Base-by-base conservation (phyloP, 1,140 invertebrate genomes). In the Leptonema lineaticorne region DNA sequence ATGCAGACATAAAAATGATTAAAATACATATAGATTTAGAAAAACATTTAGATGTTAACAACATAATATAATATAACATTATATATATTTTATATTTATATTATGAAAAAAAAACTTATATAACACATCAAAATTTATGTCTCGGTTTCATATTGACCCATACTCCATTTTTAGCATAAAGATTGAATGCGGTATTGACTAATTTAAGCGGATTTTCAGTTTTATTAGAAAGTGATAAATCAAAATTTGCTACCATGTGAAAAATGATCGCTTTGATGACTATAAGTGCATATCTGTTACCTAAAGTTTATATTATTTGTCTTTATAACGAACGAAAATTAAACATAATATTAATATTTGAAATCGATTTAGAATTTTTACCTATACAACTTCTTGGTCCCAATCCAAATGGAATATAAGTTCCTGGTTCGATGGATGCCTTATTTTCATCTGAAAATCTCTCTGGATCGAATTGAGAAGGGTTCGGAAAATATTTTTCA, bases 241-340 rank as follows among this genome's bases (percentile, higher is more conserved):
- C 75, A 73, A 85, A 90, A 0, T 79, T 77, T 0, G 83, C 75
- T 18, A 90, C 73, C 0, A 90, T 68, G 30, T 82, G 74, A 26
- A 79, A 81, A 0, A 84, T n/a, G 37, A 82, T 68, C 1, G 77
- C 75, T 67, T 84, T 83, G 14, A 74, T 72, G 73, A 81, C 77
- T 75, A 82, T 75, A 11, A 81, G 57, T 11, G 78, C 75, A 69
- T 75, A 75, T 60, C 74, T 60, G 1, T 68, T 70, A 0, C 70
- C 67, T 69, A 30, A 24, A 69, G n/a, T n/a, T n/a, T n/a, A 69
- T 33, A 33, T 22, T 16, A 56, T 53, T 27, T 29, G 18, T 27
- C 18, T 22, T 18, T 18, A 37, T 8, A 27, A 33, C 5, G 8
- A 7, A 37, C 16, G 16, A 41, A 41, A 14, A 41, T 4, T 2